phyloP scores from a whole-genome alignment of 2,113 vertebrate species.

The Miniopterus natalensis region DNA sequence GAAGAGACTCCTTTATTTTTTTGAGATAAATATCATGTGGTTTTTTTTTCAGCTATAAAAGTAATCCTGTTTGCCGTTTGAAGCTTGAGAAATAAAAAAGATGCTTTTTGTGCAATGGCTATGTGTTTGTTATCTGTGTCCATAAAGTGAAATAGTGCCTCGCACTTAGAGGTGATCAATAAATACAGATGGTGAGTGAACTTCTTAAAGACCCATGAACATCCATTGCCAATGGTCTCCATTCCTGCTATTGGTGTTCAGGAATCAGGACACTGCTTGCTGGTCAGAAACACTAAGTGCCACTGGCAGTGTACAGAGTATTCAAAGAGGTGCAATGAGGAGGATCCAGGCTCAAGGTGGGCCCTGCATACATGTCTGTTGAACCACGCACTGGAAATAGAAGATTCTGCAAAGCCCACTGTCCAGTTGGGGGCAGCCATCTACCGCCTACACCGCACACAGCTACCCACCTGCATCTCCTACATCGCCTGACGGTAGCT shows the following conservation, averaged over 20 bases:
- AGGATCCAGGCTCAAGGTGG: neutral
- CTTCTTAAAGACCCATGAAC: neutral
- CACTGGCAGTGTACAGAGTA: neutral
- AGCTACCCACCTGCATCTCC: neutral
- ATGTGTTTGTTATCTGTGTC: neutral
- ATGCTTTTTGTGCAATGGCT: neutral
- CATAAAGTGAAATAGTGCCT: neutral
- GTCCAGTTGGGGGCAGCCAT: neutral
- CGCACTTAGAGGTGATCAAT: neutral
- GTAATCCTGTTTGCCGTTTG: neutral
- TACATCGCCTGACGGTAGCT: neutral
- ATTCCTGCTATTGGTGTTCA: neutral
- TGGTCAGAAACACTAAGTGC: neutral
- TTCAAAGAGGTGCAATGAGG: neutral
- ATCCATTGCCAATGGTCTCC: neutral
- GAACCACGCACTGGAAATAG: neutral
- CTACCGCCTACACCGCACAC: neutral
- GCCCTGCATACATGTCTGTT: neutral
- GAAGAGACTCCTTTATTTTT: neutral
- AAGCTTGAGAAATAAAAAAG: slow-evolving; percentile 32
- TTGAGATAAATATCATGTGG: neutral
- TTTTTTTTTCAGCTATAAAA: neutral
- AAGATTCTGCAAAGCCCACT: neutral
- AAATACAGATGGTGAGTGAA: neutral
- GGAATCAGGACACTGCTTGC: neutral